These are phyloP conservation scores for Centroberyx gerrardi DNA, from an alignment of 2,797 vertebrate species.

Conservation along the genomic window DNA sequence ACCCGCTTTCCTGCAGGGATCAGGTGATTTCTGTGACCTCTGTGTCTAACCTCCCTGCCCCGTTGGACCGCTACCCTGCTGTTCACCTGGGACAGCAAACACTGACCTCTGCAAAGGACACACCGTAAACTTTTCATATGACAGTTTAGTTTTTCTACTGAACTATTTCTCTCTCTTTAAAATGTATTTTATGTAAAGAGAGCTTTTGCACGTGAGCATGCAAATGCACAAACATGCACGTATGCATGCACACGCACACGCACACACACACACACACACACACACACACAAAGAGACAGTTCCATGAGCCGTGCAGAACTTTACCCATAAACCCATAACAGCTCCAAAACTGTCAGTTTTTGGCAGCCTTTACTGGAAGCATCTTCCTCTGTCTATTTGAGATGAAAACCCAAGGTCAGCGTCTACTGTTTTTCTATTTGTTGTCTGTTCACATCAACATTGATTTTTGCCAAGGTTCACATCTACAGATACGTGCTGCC, in stretches of 20 bases:
- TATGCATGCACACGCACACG: no score
- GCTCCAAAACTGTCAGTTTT: conserved; percentile 13
- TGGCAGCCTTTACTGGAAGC: conserved; percentile 27
- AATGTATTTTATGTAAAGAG: neutral
- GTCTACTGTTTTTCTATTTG: conserved; percentile 24
- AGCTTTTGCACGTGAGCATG: neutral
- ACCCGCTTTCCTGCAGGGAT: neutral
- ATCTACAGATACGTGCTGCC: conserved; percentile 8
- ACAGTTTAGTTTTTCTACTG: neutral
- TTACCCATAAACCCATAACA: conserved; percentile 40
- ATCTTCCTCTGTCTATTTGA: conserved; percentile 17
- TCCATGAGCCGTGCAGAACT: neutral
- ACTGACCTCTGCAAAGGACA: conserved; percentile 6
- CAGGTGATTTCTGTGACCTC: conserved; percentile 23
- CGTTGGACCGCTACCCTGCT: neutral
- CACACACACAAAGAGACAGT: neutral
- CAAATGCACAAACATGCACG: neutral
- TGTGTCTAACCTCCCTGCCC: neutral
- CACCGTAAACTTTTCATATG: neutral
- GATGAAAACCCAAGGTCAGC: conserved; percentile 36
- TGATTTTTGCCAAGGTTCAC: conserved; percentile 7
- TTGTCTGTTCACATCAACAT: conserved; percentile 24
- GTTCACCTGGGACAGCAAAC: neutral
- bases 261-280: neutral
- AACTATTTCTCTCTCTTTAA: neutral